phyloP scores from a whole-genome alignment of 2,113 vertebrate genomes.

The Atlantisia rogersi region DNA sequence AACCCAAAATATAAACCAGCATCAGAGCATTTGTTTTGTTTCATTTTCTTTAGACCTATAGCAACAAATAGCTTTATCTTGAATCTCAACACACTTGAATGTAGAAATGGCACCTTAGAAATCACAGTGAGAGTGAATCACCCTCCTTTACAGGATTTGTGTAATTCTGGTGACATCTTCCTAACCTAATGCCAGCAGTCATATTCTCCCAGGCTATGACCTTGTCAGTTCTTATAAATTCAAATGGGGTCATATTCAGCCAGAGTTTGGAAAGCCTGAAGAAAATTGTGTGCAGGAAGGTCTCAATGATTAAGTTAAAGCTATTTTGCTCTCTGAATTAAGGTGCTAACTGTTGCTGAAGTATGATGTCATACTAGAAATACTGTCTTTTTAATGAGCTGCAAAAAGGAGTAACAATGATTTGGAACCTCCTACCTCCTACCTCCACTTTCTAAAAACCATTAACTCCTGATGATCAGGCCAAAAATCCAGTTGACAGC shows the following conservation, averaged over 20 bases:
- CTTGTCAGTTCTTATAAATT: slow-evolving; percentile 37
- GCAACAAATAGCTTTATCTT: not conserved
- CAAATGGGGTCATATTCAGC: not conserved
- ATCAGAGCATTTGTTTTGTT: not conserved
- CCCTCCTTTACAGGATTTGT: slow-evolving; percentile 13
- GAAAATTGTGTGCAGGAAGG: slow-evolving; percentile 10
- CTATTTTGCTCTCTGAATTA: not conserved
- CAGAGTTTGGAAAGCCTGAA: not conserved
- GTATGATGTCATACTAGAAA: not conserved
- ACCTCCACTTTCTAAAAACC: not conserved
- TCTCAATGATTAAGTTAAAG: not conserved
- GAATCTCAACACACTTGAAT: not conserved
- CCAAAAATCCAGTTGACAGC: not conserved
- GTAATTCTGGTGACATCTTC: slow-evolving; percentile 56
- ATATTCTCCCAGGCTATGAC: slow-evolving; percentile 21
- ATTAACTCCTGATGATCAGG: not conserved
- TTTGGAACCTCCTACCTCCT: not conserved
- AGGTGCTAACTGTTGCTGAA: not conserved
- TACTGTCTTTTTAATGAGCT: not conserved
- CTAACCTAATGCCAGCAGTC: slow-evolving; percentile 55
- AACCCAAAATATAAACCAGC: not conserved
- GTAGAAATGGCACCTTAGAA: slow-evolving; percentile 17
- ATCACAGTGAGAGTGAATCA: slow-evolving; percentile 10
- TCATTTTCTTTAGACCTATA: not conserved
- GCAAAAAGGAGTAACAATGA: not conserved